Percentiles rank a stretch among this genome's conserved stretches.
Evolutionary conservation across 2,113 vertebrate genomes (phyloP).

Genomic region (Callithrix jacchus): DNA sequence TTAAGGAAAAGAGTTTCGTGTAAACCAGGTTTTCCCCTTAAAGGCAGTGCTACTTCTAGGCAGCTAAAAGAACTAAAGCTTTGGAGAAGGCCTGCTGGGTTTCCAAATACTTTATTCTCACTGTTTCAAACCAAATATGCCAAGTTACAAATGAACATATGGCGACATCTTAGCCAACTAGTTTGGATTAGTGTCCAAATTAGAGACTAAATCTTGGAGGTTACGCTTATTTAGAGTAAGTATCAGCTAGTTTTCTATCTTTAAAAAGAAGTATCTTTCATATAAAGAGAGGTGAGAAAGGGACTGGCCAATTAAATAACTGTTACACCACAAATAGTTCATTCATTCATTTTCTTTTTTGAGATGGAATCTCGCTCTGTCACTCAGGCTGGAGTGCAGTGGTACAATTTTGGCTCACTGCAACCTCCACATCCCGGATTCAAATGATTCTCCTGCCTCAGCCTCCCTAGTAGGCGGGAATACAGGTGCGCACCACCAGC

Average conservation of each 20-base stretch:
- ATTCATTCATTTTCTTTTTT: not conserved
- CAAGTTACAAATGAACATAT: not conserved
- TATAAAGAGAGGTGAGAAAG: not conserved
- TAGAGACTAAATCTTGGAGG: not conserved
- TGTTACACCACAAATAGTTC: not conserved
- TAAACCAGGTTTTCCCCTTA: not conserved
- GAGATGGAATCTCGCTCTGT: too few relatives aligned
- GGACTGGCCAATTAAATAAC: not conserved
- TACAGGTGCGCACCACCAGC: too few relatives aligned
- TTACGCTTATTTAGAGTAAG: not conserved
- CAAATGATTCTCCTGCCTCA: too few relatives aligned
- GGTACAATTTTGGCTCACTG: too few relatives aligned
- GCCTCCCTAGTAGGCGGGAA: too few relatives aligned
- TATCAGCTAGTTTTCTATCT: not conserved
- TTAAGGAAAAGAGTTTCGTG: not conserved
- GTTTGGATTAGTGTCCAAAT: not conserved
- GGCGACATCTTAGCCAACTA: not conserved
- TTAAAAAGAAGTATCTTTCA: not conserved
- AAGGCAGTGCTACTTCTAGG: not conserved
- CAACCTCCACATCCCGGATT: too few relatives aligned
- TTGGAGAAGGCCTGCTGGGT: not conserved
- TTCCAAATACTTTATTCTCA: constrained; percentile 16
- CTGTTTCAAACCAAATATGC: constrained; percentile 35
- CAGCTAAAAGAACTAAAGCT: not conserved
- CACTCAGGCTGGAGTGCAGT: too few relatives aligned